A percentile compares a stretch with the other conserved stretches of the same genome.
Evolutionary conservation across 1,140 invertebrate species (phyloP).

Genomic region (Paralvinella palmiformis): DNA sequence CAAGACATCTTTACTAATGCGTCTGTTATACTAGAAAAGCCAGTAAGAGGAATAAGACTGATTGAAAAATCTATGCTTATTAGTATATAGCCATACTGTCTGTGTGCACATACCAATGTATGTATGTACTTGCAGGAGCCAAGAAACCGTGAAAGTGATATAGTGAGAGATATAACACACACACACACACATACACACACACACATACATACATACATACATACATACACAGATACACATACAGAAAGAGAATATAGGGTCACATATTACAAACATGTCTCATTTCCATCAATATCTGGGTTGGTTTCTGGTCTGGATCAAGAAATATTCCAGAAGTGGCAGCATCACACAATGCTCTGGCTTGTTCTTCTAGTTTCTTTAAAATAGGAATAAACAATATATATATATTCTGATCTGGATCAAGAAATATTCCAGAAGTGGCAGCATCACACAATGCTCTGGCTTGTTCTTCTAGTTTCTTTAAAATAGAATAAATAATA

Average conservation of each 20-base stretch:
- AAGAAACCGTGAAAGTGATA: background rate
- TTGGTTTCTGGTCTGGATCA: conserved; percentile 40
- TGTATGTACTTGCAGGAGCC: no score
- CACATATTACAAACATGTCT: conserved; percentile 29
- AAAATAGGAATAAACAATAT: background rate
- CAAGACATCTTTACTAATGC: no score
- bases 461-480: conserved; percentile 39
- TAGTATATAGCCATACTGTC: no score
- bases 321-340: conserved; percentile 44
- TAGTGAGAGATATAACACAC: background rate
- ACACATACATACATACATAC: background rate
- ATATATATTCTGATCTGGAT: conserved; percentile 36
- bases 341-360: conserved; percentile 29
- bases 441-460: conserved; percentile 31
- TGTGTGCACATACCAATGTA: no score
- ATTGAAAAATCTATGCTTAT: no score
- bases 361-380: conserved; percentile 41
- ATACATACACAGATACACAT: background rate
- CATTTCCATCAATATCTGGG: conserved; percentile 36
- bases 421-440: conserved; percentile 40
- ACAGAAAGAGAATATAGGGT: background rate
- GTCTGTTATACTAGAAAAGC: no score
- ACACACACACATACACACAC: background rate
- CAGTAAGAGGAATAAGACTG: no score
- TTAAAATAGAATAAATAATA: conserved; percentile 1